phyloP scores from a whole-genome alignment of 2,797 vertebrate species.

The Labroides dimidiatus region DNA sequence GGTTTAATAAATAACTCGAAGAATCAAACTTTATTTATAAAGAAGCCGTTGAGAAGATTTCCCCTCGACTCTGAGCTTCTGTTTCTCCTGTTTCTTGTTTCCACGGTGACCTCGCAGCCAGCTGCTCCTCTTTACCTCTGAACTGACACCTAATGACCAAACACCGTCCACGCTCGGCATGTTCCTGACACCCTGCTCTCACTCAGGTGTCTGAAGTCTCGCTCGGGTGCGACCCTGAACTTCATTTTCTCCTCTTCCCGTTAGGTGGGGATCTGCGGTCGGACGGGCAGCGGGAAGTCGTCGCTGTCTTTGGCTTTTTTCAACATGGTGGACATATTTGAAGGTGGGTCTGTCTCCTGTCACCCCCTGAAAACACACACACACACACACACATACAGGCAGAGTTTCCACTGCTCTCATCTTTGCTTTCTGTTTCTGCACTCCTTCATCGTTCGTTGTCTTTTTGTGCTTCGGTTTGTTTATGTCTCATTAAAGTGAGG shows the following conservation, averaged over 20 bases:
- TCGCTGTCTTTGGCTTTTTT: slow-evolving; percentile 97
- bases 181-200: slow-evolving; percentile 23
- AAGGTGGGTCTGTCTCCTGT: slow-evolving; percentile 85
- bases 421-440: slow-evolving; percentile 12
- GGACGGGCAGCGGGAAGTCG: slow-evolving; percentile 97
- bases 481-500: slow-evolving; percentile 20
- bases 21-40: too few species aligned
- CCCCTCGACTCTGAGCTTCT: too few species aligned
- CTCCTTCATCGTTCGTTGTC: not conserved
- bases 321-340: slow-evolving; percentile 99
- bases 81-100: too few species aligned
- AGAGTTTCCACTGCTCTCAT: slow-evolving; percentile 15
- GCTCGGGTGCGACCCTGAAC: slow-evolving; percentile 23
- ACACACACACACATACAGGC: not conserved
- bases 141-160: slow-evolving; percentile 28
- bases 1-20: too few species aligned
- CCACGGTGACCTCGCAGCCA: slow-evolving; percentile 35
- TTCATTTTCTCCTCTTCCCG: slow-evolving; percentile 13
- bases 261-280: slow-evolving; percentile 97
- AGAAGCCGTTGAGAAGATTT: too few species aligned
- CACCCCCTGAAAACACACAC: not conserved
- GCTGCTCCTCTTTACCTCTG: slow-evolving; percentile 13
- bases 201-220: slow-evolving; percentile 60
- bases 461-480: slow-evolving; percentile 11
- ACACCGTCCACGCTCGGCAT: slow-evolving; percentile 1